Evolutionary conservation across 2,113 vertebrate genomes (phyloP), one percentile per base, ranked within the genome.

Genomic region (Plecturocebus donacophilus): DNA sequence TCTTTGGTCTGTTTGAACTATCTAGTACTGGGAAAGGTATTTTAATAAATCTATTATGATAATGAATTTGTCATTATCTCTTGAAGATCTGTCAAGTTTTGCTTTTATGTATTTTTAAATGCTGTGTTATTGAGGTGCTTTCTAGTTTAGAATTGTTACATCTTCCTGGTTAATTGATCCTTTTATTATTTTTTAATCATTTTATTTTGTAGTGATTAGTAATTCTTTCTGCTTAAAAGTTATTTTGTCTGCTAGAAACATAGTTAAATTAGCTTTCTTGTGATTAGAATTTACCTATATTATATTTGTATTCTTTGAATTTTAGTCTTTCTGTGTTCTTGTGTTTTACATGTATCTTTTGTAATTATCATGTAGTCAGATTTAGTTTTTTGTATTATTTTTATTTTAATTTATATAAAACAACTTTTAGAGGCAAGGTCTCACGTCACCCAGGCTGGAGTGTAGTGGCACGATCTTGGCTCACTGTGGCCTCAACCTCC

Each of bases 221-320:
- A 90, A 76, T 94, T 45, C 30, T 45, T 89, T 82, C 68, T 42
- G 54, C n/a, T 73, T 82, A 89, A 94, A 89, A 66, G 27, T 70
- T 88, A 88, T 82, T 73, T 82, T 73, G n/a, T 90, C 45, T 84
- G 23, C 56, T 95, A 68, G 45, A 75, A 68, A 84, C 84, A 76
- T 42, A 83, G 54, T 64, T 94, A 84, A 54, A 83, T 81, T 19
- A 58, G 56, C 38, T 90, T 76, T 68, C 30, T 73, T 88, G 71
- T 82, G 66, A 42, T 82, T 73, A 73, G 54, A 89, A 89, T 52
- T 88, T 82, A 81, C 64, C 40, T 73, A 14, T 58, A 88, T 70
- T 88, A 80, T 49, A 73, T 49, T 94, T 47, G 73, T 12, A 47
- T 35, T 21, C 47, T 93, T 49, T 88, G 64, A 73, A 21, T 70